Percentiles rank a stretch among this genome's conserved stretches.
Evolutionary conservation across 2,888 invertebrate species (phyloP).

Genomic region (Tryphoninae sp.): DNA sequence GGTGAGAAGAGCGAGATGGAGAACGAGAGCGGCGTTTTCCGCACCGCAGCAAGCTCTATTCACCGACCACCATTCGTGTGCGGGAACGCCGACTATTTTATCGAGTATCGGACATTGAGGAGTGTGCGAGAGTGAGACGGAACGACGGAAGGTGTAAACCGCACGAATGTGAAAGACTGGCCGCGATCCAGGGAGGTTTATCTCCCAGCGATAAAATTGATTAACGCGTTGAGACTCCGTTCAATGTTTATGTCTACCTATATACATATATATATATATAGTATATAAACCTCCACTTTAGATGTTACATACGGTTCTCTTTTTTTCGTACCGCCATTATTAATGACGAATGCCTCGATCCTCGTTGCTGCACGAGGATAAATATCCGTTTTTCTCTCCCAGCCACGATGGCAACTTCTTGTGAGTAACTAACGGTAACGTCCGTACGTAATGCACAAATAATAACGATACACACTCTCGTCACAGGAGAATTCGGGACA

Average conservation of each 20-base stretch:
- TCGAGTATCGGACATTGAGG: constrained; percentile 48
- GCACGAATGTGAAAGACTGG: constrained; percentile 53
- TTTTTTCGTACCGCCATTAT: constrained; percentile 68
- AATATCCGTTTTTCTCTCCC: constrained; percentile 29
- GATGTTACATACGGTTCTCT: constrained; percentile 7
- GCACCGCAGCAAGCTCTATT: constrained; percentile 32
- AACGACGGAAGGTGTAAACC: constrained; percentile 58
- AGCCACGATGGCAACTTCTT: not conserved
- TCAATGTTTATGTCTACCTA: constrained; percentile 67
- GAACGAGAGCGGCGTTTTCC: constrained; percentile 19
- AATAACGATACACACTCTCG: constrained; percentile 10
- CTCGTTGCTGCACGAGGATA: constrained; percentile 15
- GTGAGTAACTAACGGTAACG: not conserved
- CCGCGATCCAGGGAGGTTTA: constrained; percentile 68
- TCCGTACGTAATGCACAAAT: not conserved
- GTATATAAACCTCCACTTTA: not conserved
- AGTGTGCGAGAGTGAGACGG: constrained; percentile 9
- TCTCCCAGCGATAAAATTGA: constrained; percentile 77
- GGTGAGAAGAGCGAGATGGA: constrained; percentile 17
- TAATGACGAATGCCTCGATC: constrained; percentile 71
- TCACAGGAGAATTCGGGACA: no score
- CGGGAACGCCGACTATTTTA: constrained; percentile 47
- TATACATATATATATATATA: constrained; percentile 31
- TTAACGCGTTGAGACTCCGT: constrained; percentile 73
- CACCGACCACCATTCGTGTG: constrained; percentile 45